Evolutionary conservation across 2,113 vertebrate genomes (phyloP), one percentile per base, ranked within the genome.

Genomic region (Ifrita kowaldi): DNA sequence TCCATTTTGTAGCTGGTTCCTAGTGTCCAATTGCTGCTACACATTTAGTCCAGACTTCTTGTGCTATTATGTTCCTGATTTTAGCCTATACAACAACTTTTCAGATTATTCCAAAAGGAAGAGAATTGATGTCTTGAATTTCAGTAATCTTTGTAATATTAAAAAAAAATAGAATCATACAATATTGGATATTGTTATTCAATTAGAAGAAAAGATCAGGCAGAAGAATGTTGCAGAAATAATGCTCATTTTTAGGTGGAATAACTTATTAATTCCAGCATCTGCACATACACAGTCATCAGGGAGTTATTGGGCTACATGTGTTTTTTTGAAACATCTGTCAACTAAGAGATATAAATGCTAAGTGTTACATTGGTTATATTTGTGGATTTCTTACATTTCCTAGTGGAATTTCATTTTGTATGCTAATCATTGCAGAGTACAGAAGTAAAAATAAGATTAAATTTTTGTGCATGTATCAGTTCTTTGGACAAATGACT

Each of bases 291-390:
- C 9, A 46, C 57, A 26, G 82, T 91, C 94, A 68, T 90, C 23
- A 33, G 95, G 94, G 96, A 90, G 37, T 94, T 95, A 55, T 1
- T 90, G 57, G 26, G 52, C 82, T 96, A 49, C 77, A 30, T 83
- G 84, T 89, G 62, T 84, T 90, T 93, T 83, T 91, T 85, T 68
- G 76, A 87, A 94, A 92, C 35, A 41, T 96, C 97, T 96, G 95
- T 95, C 96, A 86, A 11, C 90, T 93, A 71, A 96, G 60, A 90
- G 69, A 79, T 94, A 79, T 86, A 73, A 85, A 94, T 87, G 62
- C 53, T 65, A 55, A 90, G 32, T 49, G 53, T 78, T 91, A 62
- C 62, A n/a, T 74, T 90, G 67, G 65, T 71, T 83, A 67, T 69
- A 46, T 90, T 81, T 47, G 56, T 90, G 69, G 27, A 74, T 93